Conservation (phyloP, 2,888 invertebrate species). For the Silvanus unidentatus region DNA sequence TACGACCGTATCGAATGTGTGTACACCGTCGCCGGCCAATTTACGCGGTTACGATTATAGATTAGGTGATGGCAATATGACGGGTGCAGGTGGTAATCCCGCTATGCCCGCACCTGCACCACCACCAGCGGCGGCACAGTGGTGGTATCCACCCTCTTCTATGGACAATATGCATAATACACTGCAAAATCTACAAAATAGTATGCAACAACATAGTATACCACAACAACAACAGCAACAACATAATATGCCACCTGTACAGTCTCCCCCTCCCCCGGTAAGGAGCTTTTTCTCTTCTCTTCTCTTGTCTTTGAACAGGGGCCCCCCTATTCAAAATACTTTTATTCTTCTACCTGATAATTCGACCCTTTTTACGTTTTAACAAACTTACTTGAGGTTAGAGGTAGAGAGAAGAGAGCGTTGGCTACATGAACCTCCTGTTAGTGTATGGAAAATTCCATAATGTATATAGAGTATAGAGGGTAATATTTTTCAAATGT, state of each 20-base stretch:
- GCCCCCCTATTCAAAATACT: not conserved
- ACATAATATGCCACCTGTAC: conserved; percentile 43
- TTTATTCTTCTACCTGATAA: no score
- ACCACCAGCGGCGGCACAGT: conserved; percentile 54
- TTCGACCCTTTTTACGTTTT: no score
- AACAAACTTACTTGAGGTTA: no score
- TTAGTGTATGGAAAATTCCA: no score
- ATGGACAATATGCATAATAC: conserved; percentile 57
- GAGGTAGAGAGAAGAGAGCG: no score
- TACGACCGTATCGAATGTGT: conserved; percentile 59
- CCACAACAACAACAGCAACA: conserved; percentile 22
- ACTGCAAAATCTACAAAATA: conserved; percentile 46
- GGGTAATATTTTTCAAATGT: no score
- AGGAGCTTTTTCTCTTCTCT: conserved; percentile 17
- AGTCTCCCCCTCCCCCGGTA: conserved; percentile 45
- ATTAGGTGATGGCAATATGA: conserved; percentile 50
- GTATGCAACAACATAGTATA: conserved; percentile 29
- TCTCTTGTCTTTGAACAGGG: not conserved
- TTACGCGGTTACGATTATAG: conserved; percentile 66
- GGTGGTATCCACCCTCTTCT: conserved; percentile 68
- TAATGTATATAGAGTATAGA: no score
- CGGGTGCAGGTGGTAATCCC: conserved; percentile 20
- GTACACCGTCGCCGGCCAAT: conserved; percentile 52
- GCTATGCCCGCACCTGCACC: conserved; percentile 37
- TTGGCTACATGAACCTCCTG: no score